These are phyloP conservation scores for Microplitis mediator DNA, from an alignment of 1,140 invertebrate species.

Conservation along the genomic window DNA sequence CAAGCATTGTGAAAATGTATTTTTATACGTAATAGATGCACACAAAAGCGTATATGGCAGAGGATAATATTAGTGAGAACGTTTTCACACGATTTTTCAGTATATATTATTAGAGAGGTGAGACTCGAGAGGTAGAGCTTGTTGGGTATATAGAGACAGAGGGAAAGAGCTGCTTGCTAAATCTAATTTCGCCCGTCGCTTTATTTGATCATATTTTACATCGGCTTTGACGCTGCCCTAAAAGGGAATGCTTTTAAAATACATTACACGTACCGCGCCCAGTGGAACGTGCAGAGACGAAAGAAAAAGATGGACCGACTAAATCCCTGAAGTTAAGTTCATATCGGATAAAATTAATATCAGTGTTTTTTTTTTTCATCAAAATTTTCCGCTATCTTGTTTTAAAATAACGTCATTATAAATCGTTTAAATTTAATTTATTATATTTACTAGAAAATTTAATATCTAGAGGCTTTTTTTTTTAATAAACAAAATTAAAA, in stretches of 20 bases:
- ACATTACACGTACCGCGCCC: constrained; percentile 43
- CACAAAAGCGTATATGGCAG: not conserved
- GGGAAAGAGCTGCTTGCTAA: constrained; percentile 48
- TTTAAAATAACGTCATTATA: no score
- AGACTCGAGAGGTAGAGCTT: not conserved
- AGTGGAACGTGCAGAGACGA: not conserved
- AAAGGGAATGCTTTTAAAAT: constrained; percentile 52
- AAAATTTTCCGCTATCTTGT: no score
- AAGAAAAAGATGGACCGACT: not conserved
- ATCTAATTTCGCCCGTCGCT: constrained; percentile 47
- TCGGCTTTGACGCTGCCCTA: constrained; percentile 51
- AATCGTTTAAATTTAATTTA: no score
- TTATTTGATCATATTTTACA: constrained; percentile 56
- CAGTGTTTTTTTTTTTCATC: no score
- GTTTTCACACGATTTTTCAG: constrained; percentile 43
- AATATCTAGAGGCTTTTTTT: no score
- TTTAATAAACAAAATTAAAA: no score
- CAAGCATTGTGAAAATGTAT: no score
- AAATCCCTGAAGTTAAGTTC: not conserved
- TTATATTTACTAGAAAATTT: no score
- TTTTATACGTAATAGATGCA: not conserved
- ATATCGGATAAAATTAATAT: not conserved
- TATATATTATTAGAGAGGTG: constrained; percentile 13
- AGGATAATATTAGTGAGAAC: constrained; percentile 21
- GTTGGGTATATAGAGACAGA: constrained; percentile 32